phyloP scores from a whole-genome alignment of 2,797 vertebrate species.

The Cossypha dichroa region DNA sequence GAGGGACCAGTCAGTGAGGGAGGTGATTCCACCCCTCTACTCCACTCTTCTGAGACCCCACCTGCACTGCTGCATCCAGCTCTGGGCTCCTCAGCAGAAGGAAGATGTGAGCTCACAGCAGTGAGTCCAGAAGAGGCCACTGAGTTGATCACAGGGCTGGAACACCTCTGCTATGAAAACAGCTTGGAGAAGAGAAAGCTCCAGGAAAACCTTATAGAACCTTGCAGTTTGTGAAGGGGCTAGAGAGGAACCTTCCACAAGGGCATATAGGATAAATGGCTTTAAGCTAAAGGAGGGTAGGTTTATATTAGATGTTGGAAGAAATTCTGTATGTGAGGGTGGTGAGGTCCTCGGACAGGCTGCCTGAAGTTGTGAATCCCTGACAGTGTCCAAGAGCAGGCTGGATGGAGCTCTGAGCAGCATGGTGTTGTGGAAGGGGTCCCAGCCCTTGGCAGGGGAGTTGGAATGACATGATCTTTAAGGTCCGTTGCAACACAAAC shows the following conservation, averaged over 20 bases:
- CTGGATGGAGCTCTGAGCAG: neutral
- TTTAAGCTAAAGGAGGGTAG: neutral
- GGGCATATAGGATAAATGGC: neutral
- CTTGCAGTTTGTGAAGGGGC: neutral
- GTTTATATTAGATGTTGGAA: neutral
- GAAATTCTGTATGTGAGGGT: neutral
- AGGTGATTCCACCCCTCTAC: neutral
- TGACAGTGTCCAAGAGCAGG: neutral
- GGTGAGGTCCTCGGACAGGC: neutral
- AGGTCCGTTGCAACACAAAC: neutral
- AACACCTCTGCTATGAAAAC: neutral
- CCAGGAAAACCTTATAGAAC: neutral
- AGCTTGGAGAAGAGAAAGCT: neutral
- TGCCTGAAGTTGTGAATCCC: neutral
- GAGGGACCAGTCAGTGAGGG: fast-evolving
- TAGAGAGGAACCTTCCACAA: neutral
- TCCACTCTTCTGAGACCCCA: neutral
- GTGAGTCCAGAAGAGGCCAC: neutral
- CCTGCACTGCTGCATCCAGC: neutral
- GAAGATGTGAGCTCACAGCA: neutral
- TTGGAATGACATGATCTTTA: neutral
- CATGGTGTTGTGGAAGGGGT: neutral
- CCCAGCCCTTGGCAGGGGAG: neutral
- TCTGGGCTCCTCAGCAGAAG: neutral
- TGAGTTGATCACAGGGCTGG: neutral